Evolutionary conservation across 2,888 invertebrate species (phyloP).

Genomic region (Entomobrya proxima): DNA sequence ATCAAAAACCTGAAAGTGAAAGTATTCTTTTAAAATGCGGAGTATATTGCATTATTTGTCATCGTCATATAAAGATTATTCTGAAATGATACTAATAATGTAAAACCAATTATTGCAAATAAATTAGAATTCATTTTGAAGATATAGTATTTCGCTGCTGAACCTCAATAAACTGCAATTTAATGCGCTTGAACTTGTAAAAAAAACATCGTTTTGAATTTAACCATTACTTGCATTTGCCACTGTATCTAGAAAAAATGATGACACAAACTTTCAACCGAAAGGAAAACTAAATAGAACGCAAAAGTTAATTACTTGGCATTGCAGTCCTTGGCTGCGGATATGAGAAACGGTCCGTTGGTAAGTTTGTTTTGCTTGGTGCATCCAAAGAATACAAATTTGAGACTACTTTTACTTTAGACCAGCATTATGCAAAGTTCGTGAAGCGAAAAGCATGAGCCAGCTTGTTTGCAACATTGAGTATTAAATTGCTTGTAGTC

Average conservation of each 20-base stretch:
- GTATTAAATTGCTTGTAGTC: slow-evolving; percentile 11
- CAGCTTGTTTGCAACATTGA: slow-evolving; percentile 31
- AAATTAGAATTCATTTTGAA: too few relatives aligned
- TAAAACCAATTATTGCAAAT: neutral
- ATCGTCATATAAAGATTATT: neutral
- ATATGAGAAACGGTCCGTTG: slow-evolving; percentile 29
- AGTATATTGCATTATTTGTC: too few relatives aligned
- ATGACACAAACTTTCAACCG: neutral
- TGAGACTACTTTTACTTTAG: slow-evolving; percentile 9
- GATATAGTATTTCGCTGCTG: too few relatives aligned
- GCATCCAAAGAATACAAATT: slow-evolving; percentile 31
- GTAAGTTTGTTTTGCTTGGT: slow-evolving; percentile 37
- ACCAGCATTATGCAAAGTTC: slow-evolving; percentile 34
- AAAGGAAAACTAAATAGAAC: slow-evolving; percentile 24
- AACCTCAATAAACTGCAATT: too few relatives aligned
- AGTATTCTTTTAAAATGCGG: too few relatives aligned
- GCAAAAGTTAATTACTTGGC: slow-evolving; percentile 12
- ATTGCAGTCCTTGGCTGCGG: neutral
- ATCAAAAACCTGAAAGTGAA: neutral
- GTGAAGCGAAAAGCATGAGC: slow-evolving; percentile 42
- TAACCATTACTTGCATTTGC: neutral
- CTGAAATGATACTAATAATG: neutral
- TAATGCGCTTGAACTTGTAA: slow-evolving; percentile 31
- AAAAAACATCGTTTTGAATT: slow-evolving; percentile 17
- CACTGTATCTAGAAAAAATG: neutral